A percentile compares a stretch with the other conserved stretches of the same genome.
Evolutionary conservation across 2,113 vertebrate species (phyloP).

Genomic region (Hippolais icterina): DNA sequence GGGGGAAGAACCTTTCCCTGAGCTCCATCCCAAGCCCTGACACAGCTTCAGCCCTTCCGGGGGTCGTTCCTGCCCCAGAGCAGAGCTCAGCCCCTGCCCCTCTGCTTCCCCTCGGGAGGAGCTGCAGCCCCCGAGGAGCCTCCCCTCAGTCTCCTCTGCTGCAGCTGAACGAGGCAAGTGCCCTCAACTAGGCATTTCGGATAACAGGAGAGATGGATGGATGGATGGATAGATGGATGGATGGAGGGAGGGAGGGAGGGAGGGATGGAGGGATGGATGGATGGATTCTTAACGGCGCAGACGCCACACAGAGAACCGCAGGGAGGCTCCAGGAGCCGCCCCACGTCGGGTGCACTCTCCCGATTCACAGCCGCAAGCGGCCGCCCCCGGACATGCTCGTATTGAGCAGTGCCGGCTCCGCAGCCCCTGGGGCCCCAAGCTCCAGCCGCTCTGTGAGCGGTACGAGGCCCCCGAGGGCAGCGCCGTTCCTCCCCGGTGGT

Average conservation of each 20-base stretch:
- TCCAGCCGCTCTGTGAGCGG: neutral
- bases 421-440: neutral
- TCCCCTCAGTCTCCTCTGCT: neutral
- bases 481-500: fast-evolving
- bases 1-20: neutral
- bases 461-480: neutral
- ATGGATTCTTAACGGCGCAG: neutral
- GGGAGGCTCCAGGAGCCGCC: neutral
- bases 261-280: neutral
- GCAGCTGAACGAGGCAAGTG: neutral
- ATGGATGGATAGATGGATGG: neutral
- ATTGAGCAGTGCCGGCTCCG: neutral
- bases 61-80: neutral
- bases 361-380: neutral
- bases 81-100: neutral
- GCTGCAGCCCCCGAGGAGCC: neutral
- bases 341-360: too few relatives aligned
- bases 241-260: neutral
- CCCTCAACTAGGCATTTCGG: neutral
- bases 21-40: neutral
- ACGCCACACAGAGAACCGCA: neutral
- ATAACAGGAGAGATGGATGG: neutral
- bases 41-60: neutral
- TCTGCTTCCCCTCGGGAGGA: neutral
- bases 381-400: neutral